Evolutionary conservation across 1,140 invertebrate species (phyloP).

Genomic region (Eupristina koningsbergeri): DNA sequence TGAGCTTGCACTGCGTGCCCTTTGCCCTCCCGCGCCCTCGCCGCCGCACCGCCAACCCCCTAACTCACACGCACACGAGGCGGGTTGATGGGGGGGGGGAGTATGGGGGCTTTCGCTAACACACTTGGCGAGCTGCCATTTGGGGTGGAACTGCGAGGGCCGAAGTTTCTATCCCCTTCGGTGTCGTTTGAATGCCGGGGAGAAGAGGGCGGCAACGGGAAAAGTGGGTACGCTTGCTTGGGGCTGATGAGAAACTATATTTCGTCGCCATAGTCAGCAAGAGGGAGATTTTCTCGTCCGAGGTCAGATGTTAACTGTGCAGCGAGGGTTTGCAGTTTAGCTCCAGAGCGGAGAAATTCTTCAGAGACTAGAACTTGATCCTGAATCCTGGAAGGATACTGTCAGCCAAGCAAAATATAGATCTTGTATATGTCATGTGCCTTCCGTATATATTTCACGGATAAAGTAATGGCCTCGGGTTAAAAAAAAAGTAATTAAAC

Average conservation of each 20-base stretch:
- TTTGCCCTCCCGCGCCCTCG: neutral
- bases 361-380: neutral
- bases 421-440: neutral
- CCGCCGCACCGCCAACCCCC: neutral
- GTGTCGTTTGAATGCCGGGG: neutral
- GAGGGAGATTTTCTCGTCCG: conserved; percentile 8
- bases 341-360: neutral
- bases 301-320: conserved; percentile 1
- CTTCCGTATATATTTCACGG: neutral
- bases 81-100: too few species aligned
- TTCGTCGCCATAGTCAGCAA: neutral
- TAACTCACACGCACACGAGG: neutral
- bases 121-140: conserved; percentile 71
- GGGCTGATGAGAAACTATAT: conserved; percentile 34
- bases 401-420: neutral
- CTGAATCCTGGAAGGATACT: neutral
- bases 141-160: conserved; percentile 42
- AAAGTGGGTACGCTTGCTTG: neutral
- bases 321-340: conserved; percentile 7
- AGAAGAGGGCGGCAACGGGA: neutral
- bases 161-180: neutral
- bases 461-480: neutral
- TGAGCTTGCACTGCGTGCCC: conserved; percentile 57
- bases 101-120: conserved; percentile 65
- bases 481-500: neutral